Base-by-base conservation (phyloP, 2,113 vertebrate species). In the Salvelinus namaycush region DNA sequence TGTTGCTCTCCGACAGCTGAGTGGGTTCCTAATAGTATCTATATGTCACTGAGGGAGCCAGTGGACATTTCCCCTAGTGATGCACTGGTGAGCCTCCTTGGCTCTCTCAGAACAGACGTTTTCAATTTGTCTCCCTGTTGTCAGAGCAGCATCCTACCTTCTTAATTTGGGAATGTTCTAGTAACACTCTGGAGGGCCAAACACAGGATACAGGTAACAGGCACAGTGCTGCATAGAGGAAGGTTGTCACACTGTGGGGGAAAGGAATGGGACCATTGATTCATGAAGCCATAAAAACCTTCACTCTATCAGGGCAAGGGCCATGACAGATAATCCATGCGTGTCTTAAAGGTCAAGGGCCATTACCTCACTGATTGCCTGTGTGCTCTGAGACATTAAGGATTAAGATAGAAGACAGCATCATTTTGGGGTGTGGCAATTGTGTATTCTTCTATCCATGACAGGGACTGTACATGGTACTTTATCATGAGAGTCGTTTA, bases 301-400 rank as follows among this genome's bases (percentile, higher is more conserved):
- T 67, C 60, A 51, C 75, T 76, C 72, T 66, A 51, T 22, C n/a
- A 62, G 2, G 39, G 9, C 9, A 22, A 76, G n/a, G 70, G 72
- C 74, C 72, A 29, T 70, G 89, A 76, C 79, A 87, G 84, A 73
- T 88, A 89, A 89, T 87, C 80, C 74, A 83, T 88, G 83, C 73
- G 73, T 77, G 39, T 59, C 79, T 75, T 31, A 44, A 44, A 44
- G 39, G 39, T 44, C 39, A 44, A 12, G 8, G 2, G 39, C 2
- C 39, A 44, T 77, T 80, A 79, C 76, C 9, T 67, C 72, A 71
- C 73, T 54, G 14, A 54, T 54, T 54, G 12, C 4, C 16, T 16
- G 12, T 54, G 5, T 18, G 16, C 16, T 54, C 12, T 3, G 3
- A 54, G 16, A 18, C 73, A 65, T 71, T 12, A 44, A 11, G 39